Base-by-base conservation (phyloP, 2,888 invertebrate species). In the Napeogenes sylphis region DNA sequence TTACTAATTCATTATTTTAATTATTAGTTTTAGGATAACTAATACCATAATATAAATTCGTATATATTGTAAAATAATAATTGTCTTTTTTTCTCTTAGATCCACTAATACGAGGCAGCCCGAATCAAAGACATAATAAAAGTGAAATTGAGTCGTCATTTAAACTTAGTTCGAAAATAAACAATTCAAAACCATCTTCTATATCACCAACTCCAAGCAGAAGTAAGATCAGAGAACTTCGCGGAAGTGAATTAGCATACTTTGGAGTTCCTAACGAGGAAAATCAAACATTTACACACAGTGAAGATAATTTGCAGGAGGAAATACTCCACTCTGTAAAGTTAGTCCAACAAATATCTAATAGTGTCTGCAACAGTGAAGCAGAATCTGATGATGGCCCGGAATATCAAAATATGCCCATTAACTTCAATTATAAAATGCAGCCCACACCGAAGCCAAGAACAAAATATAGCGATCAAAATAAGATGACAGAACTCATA, bases 231-330 rank as follows among this genome's bases (percentile, higher is more conserved):
- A 83, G 93, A 68, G 90, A 92, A 77, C 80, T 93, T 53, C 85
- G 92, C 65, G 91, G 92, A 55, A 93, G 92, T 68, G 93, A 93
- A 73, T 82, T 93, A 56, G 92, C 92, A 64, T 93, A 92, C 74
- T 93, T 93, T 71, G 93, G 93, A 38, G 73, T 87, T 21, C 74
- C 77, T 56, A 76, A 78, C 51, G 64, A 64, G 74, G 87, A 14
- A 55, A 66, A 66, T 38, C 57, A 63, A 51, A 66, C 65, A 51
- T 59, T 47, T 51, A 64, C 65, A 45, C 63, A 70, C 30, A 71
- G 70, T 60, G 68, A 71, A 63, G 77, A 74, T 56, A 78, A 80
- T 61, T 75, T 77, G 57, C 73, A 72, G 57, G 82, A 85, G 55
- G 80, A 85, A 68, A 78, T 84, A 70, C 85, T 90, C 63, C 82